Evolutionary conservation across 2,797 vertebrate genomes (phyloP), one percentile per base, ranked within the genome.

Genomic region (Eulemur rubriventer): DNA sequence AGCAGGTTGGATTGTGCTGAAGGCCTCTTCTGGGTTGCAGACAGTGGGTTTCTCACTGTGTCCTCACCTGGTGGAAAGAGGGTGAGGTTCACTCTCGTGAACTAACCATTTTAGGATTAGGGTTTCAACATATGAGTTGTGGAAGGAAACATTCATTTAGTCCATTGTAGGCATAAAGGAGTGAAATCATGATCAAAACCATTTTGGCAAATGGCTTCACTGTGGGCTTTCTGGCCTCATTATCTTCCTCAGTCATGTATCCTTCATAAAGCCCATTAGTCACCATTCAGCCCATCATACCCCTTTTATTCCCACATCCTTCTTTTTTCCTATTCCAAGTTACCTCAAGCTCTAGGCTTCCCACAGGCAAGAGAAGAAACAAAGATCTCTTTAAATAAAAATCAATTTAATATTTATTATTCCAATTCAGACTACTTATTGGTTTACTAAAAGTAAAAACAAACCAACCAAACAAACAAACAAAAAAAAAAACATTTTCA

Each of bases 281-380:
- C 16, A 46, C 20, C 30, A 26, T 48, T 2, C 17, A 52, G 16
- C 9, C 12, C 6, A 55, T 50, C 2, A 35, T 0, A 16, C 5
- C 0, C 3, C 7, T 86, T 87, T 67, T 30, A 0, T 4, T 18
- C 12, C 2, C 9, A 48, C 17, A 1, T 41, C 2, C 41, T 48
- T 6, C 0, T 65, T 69, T 52, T 69, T 65, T 85, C 50, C 9
- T 59, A 70, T 65, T 75, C 24, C 28, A 35, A 14, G 7, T 80
- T 73, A 84, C 3, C 6, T 13, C 43, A 61, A 48, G 16, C 28
- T 82, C 52, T 87, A 93, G 38, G 8, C n/a, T 92, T 87, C 28
- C 12, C 13, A 69, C 0, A 63, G 18, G 7, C 4, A 41, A 18
- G 13, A 81, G 0, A 1, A 16, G 0, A 48, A 70, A 75, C 57